These are phyloP conservation scores for Cephalopterus ornatus DNA, from an alignment of 2,113 vertebrate species.

Conservation along the genomic window DNA sequence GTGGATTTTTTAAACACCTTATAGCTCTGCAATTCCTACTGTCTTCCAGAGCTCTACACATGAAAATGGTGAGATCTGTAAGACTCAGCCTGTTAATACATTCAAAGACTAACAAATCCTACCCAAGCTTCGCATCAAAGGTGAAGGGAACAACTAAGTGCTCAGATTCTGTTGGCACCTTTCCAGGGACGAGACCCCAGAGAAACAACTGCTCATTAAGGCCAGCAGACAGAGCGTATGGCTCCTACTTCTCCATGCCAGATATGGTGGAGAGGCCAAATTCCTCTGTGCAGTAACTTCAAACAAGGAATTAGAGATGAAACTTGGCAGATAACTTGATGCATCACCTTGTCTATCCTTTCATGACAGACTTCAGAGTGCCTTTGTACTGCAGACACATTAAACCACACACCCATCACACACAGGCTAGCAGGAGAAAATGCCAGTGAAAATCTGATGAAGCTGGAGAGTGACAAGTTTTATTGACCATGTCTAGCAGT, in stretches of 20 bases:
- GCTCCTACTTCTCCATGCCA: neutral
- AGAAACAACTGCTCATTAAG: neutral
- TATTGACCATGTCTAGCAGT: neutral
- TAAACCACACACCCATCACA: accelerated
- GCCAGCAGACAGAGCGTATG: neutral
- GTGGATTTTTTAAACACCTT: neutral
- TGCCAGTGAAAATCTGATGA: neutral
- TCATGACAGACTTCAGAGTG: neutral
- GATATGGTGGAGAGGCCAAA: neutral
- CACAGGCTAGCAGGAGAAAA: neutral
- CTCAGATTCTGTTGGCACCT: neutral
- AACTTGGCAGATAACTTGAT: neutral
- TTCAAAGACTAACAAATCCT: neutral
- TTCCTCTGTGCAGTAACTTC: neutral
- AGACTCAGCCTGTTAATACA: neutral
- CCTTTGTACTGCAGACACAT: neutral
- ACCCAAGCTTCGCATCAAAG: neutral
- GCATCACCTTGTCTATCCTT: neutral
- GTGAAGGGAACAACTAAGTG: neutral
- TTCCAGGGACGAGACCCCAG: neutral
- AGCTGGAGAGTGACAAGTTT: neutral
- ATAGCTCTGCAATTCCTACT: neutral
- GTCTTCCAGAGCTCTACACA: neutral
- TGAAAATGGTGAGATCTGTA: neutral
- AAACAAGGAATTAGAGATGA: neutral